Conservation (phyloP, 2,888 invertebrate species). For the Andrena camellia region DNA sequence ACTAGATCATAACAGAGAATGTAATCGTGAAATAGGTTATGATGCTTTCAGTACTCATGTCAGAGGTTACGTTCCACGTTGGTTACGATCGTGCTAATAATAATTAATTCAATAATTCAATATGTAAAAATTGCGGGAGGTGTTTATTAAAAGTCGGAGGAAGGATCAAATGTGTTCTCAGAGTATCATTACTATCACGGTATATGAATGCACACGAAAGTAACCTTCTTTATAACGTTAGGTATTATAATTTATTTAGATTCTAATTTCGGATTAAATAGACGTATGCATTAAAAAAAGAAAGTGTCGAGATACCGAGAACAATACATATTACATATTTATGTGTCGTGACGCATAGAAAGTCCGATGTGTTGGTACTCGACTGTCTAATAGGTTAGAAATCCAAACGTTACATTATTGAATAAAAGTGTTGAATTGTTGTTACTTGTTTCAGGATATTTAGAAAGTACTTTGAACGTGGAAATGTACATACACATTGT, state of each 20-base stretch:
- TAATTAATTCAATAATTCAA: background rate
- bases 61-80: constrained; percentile 38
- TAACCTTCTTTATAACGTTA: background rate
- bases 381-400: background rate
- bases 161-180: background rate
- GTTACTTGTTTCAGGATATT: constrained; percentile 57
- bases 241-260: background rate
- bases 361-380: background rate
- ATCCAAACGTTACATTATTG: background rate
- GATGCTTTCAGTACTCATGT: background rate
- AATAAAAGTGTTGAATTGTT: background rate
- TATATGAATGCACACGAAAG: no score
- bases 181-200: background rate
- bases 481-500: constrained; percentile 43
- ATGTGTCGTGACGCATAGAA: no score
- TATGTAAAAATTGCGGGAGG: background rate
- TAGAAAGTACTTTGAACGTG: background rate
- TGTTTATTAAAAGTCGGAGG: background rate
- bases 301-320: background rate
- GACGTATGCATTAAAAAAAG: background rate
- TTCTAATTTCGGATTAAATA: background rate
- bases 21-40: constrained; percentile 51
- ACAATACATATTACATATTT: background rate
- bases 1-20: background rate
- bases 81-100: constrained; percentile 6